Percentiles rank a stretch among this genome's conserved stretches.
Evolutionary conservation across 2,888 invertebrate genomes (phyloP).

Genomic region (Dolomedes plantarius): DNA sequence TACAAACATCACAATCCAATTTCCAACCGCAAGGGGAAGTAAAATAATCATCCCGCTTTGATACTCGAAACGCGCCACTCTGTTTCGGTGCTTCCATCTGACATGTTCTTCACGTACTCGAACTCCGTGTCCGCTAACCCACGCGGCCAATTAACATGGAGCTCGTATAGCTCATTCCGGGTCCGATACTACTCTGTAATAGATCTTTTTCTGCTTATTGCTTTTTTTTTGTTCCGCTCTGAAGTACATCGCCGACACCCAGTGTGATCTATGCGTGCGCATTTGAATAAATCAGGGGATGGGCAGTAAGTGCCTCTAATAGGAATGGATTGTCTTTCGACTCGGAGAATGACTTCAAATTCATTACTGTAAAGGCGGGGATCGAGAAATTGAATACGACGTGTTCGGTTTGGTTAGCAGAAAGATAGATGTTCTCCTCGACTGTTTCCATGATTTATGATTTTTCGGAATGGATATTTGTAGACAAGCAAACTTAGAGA

Average conservation of each 20-base stretch:
- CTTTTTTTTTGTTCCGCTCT: neutral
- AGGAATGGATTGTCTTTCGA: constrained; percentile 8
- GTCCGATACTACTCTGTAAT: constrained; percentile 8
- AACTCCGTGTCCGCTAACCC: constrained; percentile 51
- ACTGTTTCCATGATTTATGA: neutral
- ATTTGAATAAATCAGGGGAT: constrained; percentile 14
- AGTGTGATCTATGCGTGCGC: constrained; percentile 18
- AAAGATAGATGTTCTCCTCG: neutral
- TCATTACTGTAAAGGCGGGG: neutral
- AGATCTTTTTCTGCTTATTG: constrained; percentile 4
- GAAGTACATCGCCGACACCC: constrained; percentile 25
- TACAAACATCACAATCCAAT: neutral
- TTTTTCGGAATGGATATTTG: neutral
- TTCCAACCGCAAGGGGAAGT: neutral
- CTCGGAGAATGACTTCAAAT: neutral
- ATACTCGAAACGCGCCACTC: neutral
- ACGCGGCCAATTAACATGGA: constrained; percentile 62
- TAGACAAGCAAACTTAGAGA: no score
- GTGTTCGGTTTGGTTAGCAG: neutral
- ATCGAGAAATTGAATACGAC: neutral
- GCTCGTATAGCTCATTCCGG: constrained; percentile 6
- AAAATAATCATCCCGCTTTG: neutral
- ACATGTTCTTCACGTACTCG: constrained; percentile 43
- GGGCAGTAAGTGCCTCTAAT: constrained; percentile 29
- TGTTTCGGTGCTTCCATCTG: constrained; percentile 2